Evolutionary conservation across 2,888 invertebrate species (phyloP).

Genomic region (Cybosia mesomella): DNA sequence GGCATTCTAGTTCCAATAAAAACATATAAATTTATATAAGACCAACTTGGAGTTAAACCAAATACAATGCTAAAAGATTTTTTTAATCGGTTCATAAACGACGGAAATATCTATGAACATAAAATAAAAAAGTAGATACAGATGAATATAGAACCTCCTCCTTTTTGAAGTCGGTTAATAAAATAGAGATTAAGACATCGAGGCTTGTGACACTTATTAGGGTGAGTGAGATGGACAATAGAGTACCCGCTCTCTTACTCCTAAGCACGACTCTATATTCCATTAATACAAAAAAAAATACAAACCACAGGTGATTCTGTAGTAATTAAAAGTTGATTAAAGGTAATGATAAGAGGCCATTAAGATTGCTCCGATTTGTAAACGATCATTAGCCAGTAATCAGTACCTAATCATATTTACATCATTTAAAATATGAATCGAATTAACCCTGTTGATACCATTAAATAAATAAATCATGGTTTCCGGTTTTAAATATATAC

Average conservation of each 20-base stretch:
- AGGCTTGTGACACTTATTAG: too few relatives aligned
- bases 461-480: slow-evolving; percentile 1
- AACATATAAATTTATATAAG: too few relatives aligned
- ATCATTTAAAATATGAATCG: not conserved
- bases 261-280: not conserved
- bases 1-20: too few relatives aligned
- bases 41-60: too few relatives aligned
- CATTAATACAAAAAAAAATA: not conserved
- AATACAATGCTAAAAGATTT: too few relatives aligned
- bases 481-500: slow-evolving; percentile 1
- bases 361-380: not conserved
- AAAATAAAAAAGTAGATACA: too few relatives aligned
- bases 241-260: not conserved
- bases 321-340: not conserved
- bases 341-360: not conserved
- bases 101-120: too few relatives aligned
- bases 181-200: not conserved
- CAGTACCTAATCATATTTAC: not conserved
- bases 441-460: not conserved
- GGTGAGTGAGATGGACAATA: not conserved
- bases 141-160: too few relatives aligned
- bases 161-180: too few relatives aligned
- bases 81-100: too few relatives aligned
- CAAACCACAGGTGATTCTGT: not conserved
- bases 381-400: not conserved